These are phyloP conservation scores for Myotis daubentonii DNA, from an alignment of 2,797 vertebrate genomes.

Conservation along the genomic window DNA sequence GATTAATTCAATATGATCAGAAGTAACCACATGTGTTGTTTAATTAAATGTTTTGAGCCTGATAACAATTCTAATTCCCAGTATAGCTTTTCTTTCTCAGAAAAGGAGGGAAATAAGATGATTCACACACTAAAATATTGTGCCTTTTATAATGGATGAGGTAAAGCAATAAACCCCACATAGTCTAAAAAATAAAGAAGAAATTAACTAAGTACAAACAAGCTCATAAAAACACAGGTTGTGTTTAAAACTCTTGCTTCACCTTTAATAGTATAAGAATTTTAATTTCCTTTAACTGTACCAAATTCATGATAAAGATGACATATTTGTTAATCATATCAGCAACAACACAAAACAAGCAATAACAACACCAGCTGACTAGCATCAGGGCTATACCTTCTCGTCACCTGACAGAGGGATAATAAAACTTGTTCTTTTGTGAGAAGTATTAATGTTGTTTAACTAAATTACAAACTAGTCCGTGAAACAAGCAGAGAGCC, in stretches of 20 bases:
- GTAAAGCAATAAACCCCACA: not conserved
- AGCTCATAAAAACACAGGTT: not conserved
- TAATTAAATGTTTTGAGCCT: conserved; percentile 69
- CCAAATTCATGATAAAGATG: conserved; percentile 12
- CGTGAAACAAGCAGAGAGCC: not conserved
- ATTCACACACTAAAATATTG: conserved; percentile 56
- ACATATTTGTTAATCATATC: not conserved
- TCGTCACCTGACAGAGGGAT: not conserved
- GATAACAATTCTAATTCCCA: conserved; percentile 68
- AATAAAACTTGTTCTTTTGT: not conserved
- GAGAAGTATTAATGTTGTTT: not conserved
- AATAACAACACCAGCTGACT: not conserved
- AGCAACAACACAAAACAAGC: not conserved
- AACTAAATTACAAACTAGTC: not conserved
- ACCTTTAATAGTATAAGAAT: not conserved
- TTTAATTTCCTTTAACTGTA: not conserved
- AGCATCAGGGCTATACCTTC: not conserved
- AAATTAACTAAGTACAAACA: not conserved
- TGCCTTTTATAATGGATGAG: conserved; percentile 35
- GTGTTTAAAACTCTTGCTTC: not conserved
- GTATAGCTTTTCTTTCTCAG: conserved; percentile 16
- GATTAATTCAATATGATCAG: conserved; percentile 70
- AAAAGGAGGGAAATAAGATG: conserved; percentile 23
- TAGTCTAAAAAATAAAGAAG: conserved; percentile 39
- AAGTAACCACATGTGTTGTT: conserved; percentile 61